Evolutionary conservation across 2,797 vertebrate species (phyloP), one percentile per base, ranked within the genome.

Genomic region (Sebastes minor): DNA sequence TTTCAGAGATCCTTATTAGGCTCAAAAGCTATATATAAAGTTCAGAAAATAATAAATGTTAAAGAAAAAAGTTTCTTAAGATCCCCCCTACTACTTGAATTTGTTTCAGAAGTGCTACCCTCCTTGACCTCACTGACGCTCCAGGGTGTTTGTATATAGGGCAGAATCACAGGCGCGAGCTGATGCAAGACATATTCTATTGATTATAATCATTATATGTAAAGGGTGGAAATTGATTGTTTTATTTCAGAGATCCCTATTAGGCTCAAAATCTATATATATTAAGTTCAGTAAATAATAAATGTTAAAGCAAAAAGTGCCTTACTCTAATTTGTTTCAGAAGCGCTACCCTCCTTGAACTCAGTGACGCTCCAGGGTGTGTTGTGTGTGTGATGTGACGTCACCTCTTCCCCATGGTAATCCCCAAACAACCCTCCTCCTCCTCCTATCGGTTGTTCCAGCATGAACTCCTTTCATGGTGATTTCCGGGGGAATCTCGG

Each of bases 401-500:
- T 81, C 20, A 71, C 9, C 27, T 23, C 20, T 6, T 61, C 23
- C 4, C 59, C 18, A 46, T 38, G 64, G 70, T 81, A 82, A 84
- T 80, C 63, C 60, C 72, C 76, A 63, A 49, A 69, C 57, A 65
- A 3, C 5, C 25, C 18, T 74, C 38, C 38, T 35, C 35, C 38
- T 46, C 14, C 14, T 16, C 71, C 32, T 68, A 2, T 71, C 73
- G 11, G 22, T 33, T 65, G 22, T 56, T 23, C 12, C 52, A 28
- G 14, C 56, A 27, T 22, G 28, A 52, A 33, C n/a, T 85, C 88
- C 88, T 82, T 92, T 82, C 32, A 90, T 88, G 89, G 91, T 30
- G 9, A 85, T 68, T 79, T 93, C 91, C 89, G 60, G 56, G 49
- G 3, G 33, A 52, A n/a, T 22, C 42, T 46, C 2, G 0, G 0